A percentile compares a stretch with the other conserved stretches of the same genome.
Evolutionary conservation across 2,888 invertebrate species (phyloP).

Genomic region (Heteromurus nitidus): DNA sequence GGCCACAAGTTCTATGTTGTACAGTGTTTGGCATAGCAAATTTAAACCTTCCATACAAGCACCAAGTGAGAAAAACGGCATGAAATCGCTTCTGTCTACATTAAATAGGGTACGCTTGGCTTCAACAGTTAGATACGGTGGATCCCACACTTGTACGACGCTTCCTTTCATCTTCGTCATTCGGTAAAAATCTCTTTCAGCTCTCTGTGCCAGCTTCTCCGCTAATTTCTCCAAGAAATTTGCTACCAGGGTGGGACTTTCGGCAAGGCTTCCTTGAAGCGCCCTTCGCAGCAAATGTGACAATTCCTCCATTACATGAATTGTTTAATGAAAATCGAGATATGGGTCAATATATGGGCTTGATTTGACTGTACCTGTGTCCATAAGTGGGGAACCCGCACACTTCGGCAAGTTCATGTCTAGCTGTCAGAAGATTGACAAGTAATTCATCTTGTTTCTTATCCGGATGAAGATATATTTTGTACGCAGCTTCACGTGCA

Average conservation of each 20-base stretch:
- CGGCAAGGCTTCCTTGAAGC: constrained; percentile 90
- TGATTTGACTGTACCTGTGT: constrained; percentile 79
- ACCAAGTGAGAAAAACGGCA: constrained; percentile 93
- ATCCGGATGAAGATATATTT: constrained; percentile 88
- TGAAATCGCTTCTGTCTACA: constrained; percentile 82
- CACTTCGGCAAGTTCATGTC: constrained; percentile 87
- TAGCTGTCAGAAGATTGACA: constrained; percentile 82
- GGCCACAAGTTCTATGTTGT: constrained; percentile 86
- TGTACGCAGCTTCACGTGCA: constrained; percentile 91
- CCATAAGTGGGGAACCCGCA: constrained; percentile 94
- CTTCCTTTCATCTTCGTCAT: constrained; percentile 85
- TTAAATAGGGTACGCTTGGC: constrained; percentile 82
- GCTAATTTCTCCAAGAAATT: constrained; percentile 88
- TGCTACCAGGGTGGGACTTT: constrained; percentile 85
- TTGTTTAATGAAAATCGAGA: too few relatives aligned
- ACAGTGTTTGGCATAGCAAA: constrained; percentile 87
- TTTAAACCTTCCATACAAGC: constrained; percentile 98
- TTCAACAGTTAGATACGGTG: constrained; percentile 87
- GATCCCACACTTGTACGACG: constrained; percentile 84
- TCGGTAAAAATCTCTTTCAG: constrained; percentile 83
- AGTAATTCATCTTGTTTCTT: constrained; percentile 85
- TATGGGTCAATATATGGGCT: too few relatives aligned
- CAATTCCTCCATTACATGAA: too few relatives aligned
- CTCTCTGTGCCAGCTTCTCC: constrained; percentile 82
- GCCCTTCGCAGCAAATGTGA: constrained; percentile 79